These are phyloP conservation scores for Gymnocypris eckloni DNA, from an alignment of 2,797 vertebrate genomes.

Conservation along the genomic window DNA sequence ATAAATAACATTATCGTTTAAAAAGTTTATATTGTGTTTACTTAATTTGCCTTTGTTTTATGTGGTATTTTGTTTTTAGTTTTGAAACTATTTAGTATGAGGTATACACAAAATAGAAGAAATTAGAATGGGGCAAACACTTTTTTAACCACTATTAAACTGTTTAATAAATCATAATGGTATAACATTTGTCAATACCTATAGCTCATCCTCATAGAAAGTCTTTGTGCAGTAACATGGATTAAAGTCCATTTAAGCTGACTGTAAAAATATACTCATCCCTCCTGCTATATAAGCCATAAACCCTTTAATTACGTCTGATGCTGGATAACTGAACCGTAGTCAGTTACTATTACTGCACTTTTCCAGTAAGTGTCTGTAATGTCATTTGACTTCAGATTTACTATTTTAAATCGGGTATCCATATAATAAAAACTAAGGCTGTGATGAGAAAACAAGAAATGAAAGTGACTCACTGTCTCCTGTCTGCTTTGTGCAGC, in stretches of 20 bases:
- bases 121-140: neutral
- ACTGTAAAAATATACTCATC: constrained; percentile 3
- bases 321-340: neutral
- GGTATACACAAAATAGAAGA: neutral
- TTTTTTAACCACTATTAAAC: neutral
- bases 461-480: constrained; percentile 40
- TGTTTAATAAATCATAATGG: neutral
- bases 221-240: no score
- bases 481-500: constrained; percentile 35
- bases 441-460: neutral
- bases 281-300: neutral
- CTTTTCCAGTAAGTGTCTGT: neutral
- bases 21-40: neutral
- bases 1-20: no score
- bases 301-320: neutral
- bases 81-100: neutral
- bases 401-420: neutral
- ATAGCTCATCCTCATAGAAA: neutral
- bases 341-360: neutral
- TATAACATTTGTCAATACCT: no score
- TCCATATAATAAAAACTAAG: neutral
- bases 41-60: no score
- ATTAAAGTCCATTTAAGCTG: constrained; percentile 12
- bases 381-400: neutral
- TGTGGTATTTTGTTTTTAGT: neutral